Conservation (phyloP, 2,797 vertebrate species). For the Gymnoscopelus braueri region DNA sequence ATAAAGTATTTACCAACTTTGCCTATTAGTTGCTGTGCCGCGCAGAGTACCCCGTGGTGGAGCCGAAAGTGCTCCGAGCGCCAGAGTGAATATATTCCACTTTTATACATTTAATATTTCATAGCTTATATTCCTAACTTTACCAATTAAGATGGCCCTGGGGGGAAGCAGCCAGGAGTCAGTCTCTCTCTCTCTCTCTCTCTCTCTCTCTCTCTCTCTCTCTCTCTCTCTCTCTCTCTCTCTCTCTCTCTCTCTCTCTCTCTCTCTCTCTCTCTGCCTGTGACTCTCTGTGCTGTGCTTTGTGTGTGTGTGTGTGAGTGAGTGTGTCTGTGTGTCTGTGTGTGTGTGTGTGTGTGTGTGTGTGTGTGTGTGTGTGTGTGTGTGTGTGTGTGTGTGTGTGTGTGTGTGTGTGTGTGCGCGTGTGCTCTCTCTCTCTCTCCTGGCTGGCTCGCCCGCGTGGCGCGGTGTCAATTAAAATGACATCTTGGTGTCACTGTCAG, state of each 20-base stretch:
- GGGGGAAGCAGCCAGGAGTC: conserved; percentile 40
- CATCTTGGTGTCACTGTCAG: conserved; percentile 79
- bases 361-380: no score
- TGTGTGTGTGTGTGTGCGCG: no score
- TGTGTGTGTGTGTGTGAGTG: no score
- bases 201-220: conserved; percentile 1
- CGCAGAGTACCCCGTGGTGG: conserved; percentile 29
- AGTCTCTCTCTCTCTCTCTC: conserved; percentile 32
- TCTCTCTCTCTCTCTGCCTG: no score
- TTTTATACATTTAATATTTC: conserved; percentile 71
- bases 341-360: no score
- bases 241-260: conserved; percentile 26
- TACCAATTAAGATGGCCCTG: conserved; percentile 79
- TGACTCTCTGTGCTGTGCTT: no score
- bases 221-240: not conserved
- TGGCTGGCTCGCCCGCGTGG: conserved; percentile 11
- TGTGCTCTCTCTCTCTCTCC: conserved; percentile 35
- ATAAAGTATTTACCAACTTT: conserved; percentile 56
- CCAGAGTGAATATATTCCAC: conserved; percentile 57
- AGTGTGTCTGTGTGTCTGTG: no score
- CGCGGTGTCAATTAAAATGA: conserved; percentile 81
- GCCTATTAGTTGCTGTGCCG: conserved; percentile 44
- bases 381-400: no score
- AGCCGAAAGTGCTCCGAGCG: conserved; percentile 49
- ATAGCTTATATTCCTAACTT: conserved; percentile 74